These are phyloP conservation scores for Raillietiella orientalis DNA, from an alignment of 2,888 invertebrate species.

Conservation along the genomic window DNA sequence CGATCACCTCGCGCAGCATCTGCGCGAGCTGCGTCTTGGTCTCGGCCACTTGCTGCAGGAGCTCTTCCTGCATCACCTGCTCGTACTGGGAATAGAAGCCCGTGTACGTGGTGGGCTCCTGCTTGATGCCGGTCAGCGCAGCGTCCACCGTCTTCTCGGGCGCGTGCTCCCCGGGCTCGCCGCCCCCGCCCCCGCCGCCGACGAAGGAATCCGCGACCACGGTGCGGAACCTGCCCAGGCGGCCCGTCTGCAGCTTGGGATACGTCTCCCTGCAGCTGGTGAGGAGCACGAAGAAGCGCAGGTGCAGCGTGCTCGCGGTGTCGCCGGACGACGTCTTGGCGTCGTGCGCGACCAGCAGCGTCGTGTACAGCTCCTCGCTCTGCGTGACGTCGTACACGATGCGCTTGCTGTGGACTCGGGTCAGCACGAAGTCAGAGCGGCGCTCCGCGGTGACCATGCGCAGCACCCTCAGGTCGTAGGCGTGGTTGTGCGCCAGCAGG, in stretches of 20 bases:
- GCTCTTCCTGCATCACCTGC: constrained; percentile 25
- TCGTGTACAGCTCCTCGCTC: constrained; percentile 29
- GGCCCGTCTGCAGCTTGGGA: constrained; percentile 24
- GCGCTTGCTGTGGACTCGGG: too few species aligned
- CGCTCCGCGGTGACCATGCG: too few species aligned
- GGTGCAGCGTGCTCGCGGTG: constrained; percentile 12
- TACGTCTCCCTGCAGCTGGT: constrained; percentile 17
- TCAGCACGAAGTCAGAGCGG: too few species aligned
- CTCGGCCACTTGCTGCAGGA: constrained; percentile 10
- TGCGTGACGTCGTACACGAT: constrained; percentile 23
- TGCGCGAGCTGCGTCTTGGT: constrained; percentile 1
- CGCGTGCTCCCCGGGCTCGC: too few species aligned
- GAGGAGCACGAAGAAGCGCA: constrained; percentile 25
- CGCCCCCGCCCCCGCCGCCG: neutral
- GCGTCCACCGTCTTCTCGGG: too few species aligned
- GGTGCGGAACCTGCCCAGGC: constrained; percentile 24
- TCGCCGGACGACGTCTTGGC: constrained; percentile 7
- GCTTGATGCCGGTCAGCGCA: constrained; percentile 15
- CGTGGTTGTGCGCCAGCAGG: constrained; percentile 27
- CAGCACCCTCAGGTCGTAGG: constrained; percentile 29
- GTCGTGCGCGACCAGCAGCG: constrained; percentile 25
- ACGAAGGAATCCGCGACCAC: constrained; percentile 12
- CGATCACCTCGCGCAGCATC: constrained; percentile 2
- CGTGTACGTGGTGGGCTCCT: constrained; percentile 29
- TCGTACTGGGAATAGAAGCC: constrained; percentile 33